Evolutionary conservation across 2,797 vertebrate species (phyloP), one percentile per base, ranked within the genome.

Genomic region (Erethizon dorsatum): DNA sequence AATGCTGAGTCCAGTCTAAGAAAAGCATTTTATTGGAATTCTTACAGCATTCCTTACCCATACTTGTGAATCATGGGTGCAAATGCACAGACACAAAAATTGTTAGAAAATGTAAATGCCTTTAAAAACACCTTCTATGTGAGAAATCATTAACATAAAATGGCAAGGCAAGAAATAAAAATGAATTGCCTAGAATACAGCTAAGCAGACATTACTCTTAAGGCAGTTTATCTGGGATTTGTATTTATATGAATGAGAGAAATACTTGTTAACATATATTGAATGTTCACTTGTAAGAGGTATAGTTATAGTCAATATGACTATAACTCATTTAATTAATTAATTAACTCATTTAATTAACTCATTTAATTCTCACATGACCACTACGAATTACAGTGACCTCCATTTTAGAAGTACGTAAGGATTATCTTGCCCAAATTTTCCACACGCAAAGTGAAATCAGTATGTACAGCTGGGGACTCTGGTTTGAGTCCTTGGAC

Each of bases 71-170:
- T 97, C 82, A 93, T n/a, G 50, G 63, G 59, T 77, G n/a, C 59
- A 90, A 98, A 97, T 97, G 92, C 67, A 85, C 57, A 75, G 41
- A 52, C 37, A 71, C 24, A 50, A 86, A 33, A 85, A 77, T 8
- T 97, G 88, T 88, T 71, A 96, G 71, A 97, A 98, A 97, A 97
- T 82, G 5, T 28, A 86, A 88, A 90, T 47, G 33, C 56, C 56
- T 97, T 97, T 91, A 61, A 82, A 94, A 96, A 89, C 47, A 94
- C 15, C 54, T 96, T 82, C 1, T 2, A 80, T 54, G 73, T 97
- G 80, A 95, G 89, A 98, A 97, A 96, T 75, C 5, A 57, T 71
- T 96, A 79, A 22, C 73, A 95, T 94, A 93, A 92, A 96, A 50
- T 14, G 50, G 87, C 89, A 94, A 97, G 28, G 0, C 88, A 97